Evolutionary conservation across 1,140 invertebrate genomes (phyloP), one percentile per base, ranked within the genome.

Genomic region (Drosophila micromelanica): DNA sequence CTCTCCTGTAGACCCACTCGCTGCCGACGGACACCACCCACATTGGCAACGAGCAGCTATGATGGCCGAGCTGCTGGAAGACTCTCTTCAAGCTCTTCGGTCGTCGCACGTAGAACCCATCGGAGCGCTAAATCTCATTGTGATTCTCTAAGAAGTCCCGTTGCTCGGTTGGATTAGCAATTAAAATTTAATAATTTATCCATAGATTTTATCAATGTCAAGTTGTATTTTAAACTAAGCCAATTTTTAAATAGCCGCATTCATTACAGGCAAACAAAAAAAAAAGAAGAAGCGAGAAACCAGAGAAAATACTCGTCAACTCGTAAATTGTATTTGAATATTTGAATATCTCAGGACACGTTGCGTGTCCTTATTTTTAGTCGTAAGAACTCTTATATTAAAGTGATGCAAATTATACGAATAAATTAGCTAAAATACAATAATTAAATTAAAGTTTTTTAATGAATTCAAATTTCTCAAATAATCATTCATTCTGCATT

Each of bases 1-100:
- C 11, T 23, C 45, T 27, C 60, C 60, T 4, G 7, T 56, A 92
- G 91, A 92, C 91, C 20, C 91, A 92, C 30, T 92, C 91, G 27
- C 80, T 92, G 74, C 91, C 91, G 51, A 92, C 91, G 57, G 91
- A 92, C 46, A 91, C 91, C 51, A 92, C 91, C 32, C 90, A 92
- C 63, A 91, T 92, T 43, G 91, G 91, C 48, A 92, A 91, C 72
- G 90, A 91, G 57, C 91, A 92, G 57, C 89, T 92, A 85, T 92
- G 91, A 92, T 92, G 91, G 73, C 74, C 82, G 42, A 67, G 55
- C 40, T 71, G 69, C 61, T 87, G 78, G 77, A 77, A 56, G 63
- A 49, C 52, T 37, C 68, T 49, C 32, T 55, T 72, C 9, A 74
- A 57, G 65, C 51, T 71, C 43, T 80, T 86, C 69, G 72, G 78